phyloP scores from a whole-genome alignment of 2,888 invertebrate genomes.

The Chorisops tibialis region DNA sequence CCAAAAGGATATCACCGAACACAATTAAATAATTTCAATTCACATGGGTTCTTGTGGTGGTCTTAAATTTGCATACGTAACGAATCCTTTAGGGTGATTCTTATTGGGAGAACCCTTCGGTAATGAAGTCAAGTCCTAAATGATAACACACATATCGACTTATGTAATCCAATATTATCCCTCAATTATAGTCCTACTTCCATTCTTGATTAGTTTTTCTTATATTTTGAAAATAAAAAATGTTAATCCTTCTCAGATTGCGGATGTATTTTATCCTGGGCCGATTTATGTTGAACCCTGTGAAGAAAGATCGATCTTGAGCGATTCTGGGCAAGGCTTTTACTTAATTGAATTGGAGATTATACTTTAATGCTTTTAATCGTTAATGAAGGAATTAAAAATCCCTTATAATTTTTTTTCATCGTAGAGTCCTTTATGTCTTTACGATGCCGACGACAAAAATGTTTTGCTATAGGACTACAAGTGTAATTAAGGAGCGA shows the following conservation, averaged over 20 bases:
- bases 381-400: conserved; percentile 29
- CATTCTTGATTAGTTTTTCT: conserved; percentile 23
- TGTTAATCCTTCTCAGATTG: not conserved
- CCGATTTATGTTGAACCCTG: not conserved
- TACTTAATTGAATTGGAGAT: conserved; percentile 32
- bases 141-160: conserved; percentile 28
- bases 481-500: too few relatives aligned
- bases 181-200: conserved; percentile 26
- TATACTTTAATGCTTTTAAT: conserved; percentile 25
- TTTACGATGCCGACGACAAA: too few relatives aligned
- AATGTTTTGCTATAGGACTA: too few relatives aligned
- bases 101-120: not conserved
- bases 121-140: conserved; percentile 23
- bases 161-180: conserved; percentile 32
- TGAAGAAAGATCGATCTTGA: not conserved
- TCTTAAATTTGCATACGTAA: conserved; percentile 31
- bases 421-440: not conserved
- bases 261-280: not conserved
- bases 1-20: conserved; percentile 12
- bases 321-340: not conserved
- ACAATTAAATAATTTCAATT: conserved; percentile 30
- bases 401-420: not conserved
- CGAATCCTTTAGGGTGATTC: conserved; percentile 17
- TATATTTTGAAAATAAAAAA: not conserved
- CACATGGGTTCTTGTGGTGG: conserved; percentile 23